A percentile compares a stretch with the other conserved stretches of the same genome.
Evolutionary conservation across 2,888 invertebrate genomes (phyloP).

Genomic region (Quadroppia sp.): DNA sequence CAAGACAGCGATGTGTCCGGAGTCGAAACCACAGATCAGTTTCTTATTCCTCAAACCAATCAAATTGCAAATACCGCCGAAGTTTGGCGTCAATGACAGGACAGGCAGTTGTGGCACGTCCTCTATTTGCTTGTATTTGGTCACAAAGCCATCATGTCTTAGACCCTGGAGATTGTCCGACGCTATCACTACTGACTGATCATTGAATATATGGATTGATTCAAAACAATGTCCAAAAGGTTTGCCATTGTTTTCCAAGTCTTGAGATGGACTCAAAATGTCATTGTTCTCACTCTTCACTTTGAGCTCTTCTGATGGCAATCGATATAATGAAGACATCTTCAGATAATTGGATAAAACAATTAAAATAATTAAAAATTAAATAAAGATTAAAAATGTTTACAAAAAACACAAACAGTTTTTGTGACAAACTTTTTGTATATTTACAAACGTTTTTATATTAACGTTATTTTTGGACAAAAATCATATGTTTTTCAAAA

Average conservation of each 20-base stretch:
- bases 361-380: too few relatives aligned
- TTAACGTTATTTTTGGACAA: neutral
- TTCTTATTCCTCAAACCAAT: conserved; percentile 2
- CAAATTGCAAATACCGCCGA: conserved; percentile 25
- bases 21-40: conserved; percentile 37
- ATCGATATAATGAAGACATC: conserved; percentile 30
- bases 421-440: conserved; percentile 6
- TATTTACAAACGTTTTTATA: neutral
- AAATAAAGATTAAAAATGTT: too few relatives aligned
- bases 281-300: neutral
- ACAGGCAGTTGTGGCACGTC: conserved; percentile 18
- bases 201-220: neutral
- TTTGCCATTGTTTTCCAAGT: conserved; percentile 18
- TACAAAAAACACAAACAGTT: neutral
- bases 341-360: neutral
- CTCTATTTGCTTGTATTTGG: conserved; percentile 9
- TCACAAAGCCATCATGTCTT: conserved; percentile 24
- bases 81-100: conserved; percentile 25
- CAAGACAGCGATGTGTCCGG: conserved; percentile 8
- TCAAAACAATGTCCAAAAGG: neutral
- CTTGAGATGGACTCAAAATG: neutral
- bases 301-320: neutral
- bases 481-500: too few relatives aligned
- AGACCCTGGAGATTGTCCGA: conserved; percentile 9
- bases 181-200: neutral